phyloP scores from a whole-genome alignment of 2,888 invertebrate species.

The Priocnemis perturbator region DNA sequence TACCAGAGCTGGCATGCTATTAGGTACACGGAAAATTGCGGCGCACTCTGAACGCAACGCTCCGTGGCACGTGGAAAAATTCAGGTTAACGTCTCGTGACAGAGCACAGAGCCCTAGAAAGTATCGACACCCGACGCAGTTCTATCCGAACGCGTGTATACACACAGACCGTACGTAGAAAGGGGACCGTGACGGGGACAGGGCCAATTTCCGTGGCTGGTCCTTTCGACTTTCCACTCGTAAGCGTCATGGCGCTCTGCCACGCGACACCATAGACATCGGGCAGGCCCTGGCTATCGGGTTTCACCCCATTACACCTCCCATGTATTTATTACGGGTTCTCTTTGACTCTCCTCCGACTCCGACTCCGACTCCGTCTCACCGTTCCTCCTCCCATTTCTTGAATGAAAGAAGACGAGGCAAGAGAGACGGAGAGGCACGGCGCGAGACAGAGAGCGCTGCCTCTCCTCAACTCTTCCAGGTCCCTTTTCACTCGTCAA shows the following conservation, averaged over 20 bases:
- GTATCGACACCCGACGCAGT: too few species aligned
- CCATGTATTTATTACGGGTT: slow-evolving; percentile 59
- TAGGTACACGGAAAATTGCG: too few species aligned
- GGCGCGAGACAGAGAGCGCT: too few species aligned
- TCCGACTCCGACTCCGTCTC: slow-evolving; percentile 15
- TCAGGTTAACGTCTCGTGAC: too few species aligned
- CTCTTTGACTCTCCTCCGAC: slow-evolving; percentile 34
- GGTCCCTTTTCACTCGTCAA: slow-evolving; percentile 53
- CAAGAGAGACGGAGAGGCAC: too few species aligned
- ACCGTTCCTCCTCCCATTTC: slow-evolving; percentile 3
- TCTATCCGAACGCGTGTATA: slow-evolving; percentile 18
- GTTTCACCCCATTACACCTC: slow-evolving; percentile 62
- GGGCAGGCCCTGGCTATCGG: slow-evolving; percentile 51
- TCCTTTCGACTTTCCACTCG: slow-evolving; percentile 28
- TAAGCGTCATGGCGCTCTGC: slow-evolving; percentile 37
- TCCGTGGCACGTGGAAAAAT: too few species aligned
- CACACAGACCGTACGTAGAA: background rate
- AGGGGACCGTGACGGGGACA: too few species aligned
- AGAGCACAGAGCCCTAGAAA: too few species aligned
- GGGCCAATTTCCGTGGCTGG: slow-evolving; percentile 1
- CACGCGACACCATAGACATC: slow-evolving; percentile 54
- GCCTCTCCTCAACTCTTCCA: slow-evolving; percentile 10
- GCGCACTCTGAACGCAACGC: too few species aligned
- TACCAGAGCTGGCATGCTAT: too few species aligned
- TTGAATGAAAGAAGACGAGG: background rate